Base-by-base conservation (phyloP, 2,113 vertebrate species). In the Actenoides lindsayi region DNA sequence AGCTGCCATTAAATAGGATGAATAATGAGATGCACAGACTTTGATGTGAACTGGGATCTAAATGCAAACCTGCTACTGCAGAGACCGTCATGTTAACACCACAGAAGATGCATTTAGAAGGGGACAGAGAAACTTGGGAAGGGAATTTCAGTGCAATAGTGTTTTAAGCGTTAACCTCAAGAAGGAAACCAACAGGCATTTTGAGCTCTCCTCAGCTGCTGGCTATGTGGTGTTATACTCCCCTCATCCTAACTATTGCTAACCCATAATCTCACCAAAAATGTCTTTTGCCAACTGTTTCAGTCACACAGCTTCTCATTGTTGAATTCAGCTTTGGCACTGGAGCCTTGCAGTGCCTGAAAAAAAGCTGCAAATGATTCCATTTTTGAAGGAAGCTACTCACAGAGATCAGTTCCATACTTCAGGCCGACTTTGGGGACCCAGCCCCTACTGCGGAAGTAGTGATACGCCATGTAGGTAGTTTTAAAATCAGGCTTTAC, bases 401-500 rank as follows among this genome's bases (percentile, higher is more conserved):
- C 98, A 99, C 99, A 77, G 53, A 99, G 94, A 91, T 99, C 99
- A 0, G 98, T 98, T 19, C 99, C 99, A 1, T 99, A 99, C 94
- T 99, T 99, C 87, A 99, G 97, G 16, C 99, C 99, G 3, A 97
- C 97, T 96, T 99, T 99, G 76, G 99, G 99, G 74, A 99, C 98
- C 99, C 99, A 99, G 37, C 99, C 99, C 97, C 97, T 98, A 95
- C 98, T 98, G 27, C 99, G 98, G 91, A 98, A 99, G 96, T 99
- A 98, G 93, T 99, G 99, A 91, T 99, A 99, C 0, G 98, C 99
- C 75, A 99, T 98, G 68, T 99, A 99, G 1, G 97, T 98, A 4
- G 98, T 98, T 87, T 97, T 96, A 73, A 99, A 99, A 73, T 98
- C 89, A 1, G 99, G 98, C 93, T 98, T 98, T 50, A 98, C 81